Conservation (phyloP, 2,113 vertebrate species). For the Boulengeromyrus knoepffleri region DNA sequence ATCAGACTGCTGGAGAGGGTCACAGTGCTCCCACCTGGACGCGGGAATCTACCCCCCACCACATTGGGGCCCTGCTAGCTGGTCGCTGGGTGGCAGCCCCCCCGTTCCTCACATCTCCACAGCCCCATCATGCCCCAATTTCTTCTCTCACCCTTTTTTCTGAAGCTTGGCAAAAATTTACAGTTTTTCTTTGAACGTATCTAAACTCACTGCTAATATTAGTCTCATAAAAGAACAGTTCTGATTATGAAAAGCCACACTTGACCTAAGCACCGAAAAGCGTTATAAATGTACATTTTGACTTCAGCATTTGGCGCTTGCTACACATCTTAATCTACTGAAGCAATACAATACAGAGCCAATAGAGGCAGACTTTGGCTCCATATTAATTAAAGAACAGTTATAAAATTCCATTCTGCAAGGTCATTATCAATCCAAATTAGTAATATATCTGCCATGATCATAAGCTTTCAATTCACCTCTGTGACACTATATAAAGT, state of each 20-base stretch:
- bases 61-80: neutral
- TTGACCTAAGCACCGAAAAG: neutral
- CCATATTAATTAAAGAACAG: neutral
- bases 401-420: neutral
- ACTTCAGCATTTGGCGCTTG: neutral
- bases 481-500: neutral
- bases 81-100: neutral
- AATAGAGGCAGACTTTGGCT: neutral
- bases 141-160: neutral
- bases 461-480: neutral
- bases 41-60: slow-evolving; percentile 9
- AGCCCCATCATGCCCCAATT: neutral
- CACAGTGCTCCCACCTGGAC: neutral
- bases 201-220: neutral
- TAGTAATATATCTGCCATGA: neutral
- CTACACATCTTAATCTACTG: neutral
- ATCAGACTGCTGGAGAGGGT: slow-evolving; percentile 20
- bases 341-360: neutral
- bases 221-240: neutral
- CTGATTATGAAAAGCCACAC: neutral
- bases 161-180: neutral
- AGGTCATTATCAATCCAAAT: neutral
- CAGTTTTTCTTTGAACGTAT: neutral
- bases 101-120: neutral
- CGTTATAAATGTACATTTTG: neutral